phyloP scores from a whole-genome alignment of 2,888 invertebrate species.

The Pyrrhia umbra region DNA sequence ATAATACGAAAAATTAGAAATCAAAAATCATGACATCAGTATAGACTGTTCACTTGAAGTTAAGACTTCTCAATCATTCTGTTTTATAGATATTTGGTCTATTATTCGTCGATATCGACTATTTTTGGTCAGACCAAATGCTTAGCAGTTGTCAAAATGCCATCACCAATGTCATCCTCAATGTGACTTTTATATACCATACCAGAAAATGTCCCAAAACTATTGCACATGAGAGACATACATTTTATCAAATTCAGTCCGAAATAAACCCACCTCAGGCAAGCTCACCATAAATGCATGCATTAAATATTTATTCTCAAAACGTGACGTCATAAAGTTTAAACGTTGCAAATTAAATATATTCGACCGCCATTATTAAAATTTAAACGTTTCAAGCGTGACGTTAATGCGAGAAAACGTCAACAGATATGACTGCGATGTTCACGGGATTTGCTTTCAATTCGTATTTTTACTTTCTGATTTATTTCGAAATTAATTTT shows the following conservation, averaged over 20 bases:
- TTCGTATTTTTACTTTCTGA: background rate
- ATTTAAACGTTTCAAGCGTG: slow-evolving; percentile 46
- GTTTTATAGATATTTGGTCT: too few relatives aligned
- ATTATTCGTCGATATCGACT: too few relatives aligned
- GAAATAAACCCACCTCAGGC: slow-evolving; percentile 27
- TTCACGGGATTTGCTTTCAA: slow-evolving; percentile 23
- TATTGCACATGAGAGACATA: background rate
- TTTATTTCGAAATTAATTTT: background rate
- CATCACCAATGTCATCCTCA: too few relatives aligned
- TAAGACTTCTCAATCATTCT: too few relatives aligned
- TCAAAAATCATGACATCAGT: background rate
- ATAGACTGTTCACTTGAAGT: background rate
- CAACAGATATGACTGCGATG: slow-evolving; percentile 37
- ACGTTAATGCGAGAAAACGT: slow-evolving; percentile 40
- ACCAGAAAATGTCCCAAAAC: background rate
- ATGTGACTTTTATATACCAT: too few relatives aligned
- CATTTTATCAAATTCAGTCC: slow-evolving; percentile 17
- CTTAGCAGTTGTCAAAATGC: too few relatives aligned
- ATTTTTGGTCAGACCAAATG: too few relatives aligned
- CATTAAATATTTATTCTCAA: slow-evolving; percentile 47
- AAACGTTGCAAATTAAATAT: slow-evolving; percentile 55
- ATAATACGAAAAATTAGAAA: background rate
- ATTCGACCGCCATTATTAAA: slow-evolving; percentile 50
- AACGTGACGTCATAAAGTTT: slow-evolving; percentile 59
- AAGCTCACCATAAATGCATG: slow-evolving; percentile 36